Base-by-base conservation (phyloP, 2,797 vertebrate species). In the Phaenicophaeus curvirostris region DNA sequence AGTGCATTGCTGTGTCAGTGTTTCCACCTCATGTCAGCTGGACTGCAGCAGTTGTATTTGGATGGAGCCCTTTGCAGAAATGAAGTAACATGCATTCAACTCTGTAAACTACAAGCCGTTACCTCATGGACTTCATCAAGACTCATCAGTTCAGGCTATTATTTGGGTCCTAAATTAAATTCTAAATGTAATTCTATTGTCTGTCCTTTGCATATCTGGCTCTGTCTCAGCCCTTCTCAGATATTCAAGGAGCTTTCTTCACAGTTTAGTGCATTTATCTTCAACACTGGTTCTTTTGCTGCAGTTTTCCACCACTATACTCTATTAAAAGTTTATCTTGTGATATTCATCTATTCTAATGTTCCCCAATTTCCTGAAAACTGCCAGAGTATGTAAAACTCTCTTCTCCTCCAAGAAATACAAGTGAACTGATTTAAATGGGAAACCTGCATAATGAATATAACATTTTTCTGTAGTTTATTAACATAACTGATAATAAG, bases 241-340 rank as follows among this genome's bases (percentile, higher is more conserved):
- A 37, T 63, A 90, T 54, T 62, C 62, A 90, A 81, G 67, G 75
- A 80, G 27, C 19, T 90, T 76, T 76, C 61, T 94, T 65, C 37
- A 71, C 25, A 53, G 48, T 90, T 89, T 55, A 91, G 33, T 85
- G 63, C 44, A 71, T 92, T 83, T 85, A 54, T 87, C 84, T 82
- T 89, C n/a, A 79, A n/a, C 65, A 46, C 24, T 50, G 51, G 4
- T 59, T 84, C 44, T 95, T 95, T 68, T 84, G 31, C 33, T 71
- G 33, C 9, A 85, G 37, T 57, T 79, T 93, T 71, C 37, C 13
- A 67, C 14, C 2, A 6, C 54, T 59, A 18, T 73, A 37, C 31
- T 87, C 58, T 41, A 89, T 87, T 89, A 74, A 54, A 90, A 92
- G 24, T 68, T 67, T 80, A 71, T 90, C 89, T 77, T 46, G 30